Base-by-base conservation (phyloP, 1,140 invertebrate genomes). In the Eurosta solidaginis region DNA sequence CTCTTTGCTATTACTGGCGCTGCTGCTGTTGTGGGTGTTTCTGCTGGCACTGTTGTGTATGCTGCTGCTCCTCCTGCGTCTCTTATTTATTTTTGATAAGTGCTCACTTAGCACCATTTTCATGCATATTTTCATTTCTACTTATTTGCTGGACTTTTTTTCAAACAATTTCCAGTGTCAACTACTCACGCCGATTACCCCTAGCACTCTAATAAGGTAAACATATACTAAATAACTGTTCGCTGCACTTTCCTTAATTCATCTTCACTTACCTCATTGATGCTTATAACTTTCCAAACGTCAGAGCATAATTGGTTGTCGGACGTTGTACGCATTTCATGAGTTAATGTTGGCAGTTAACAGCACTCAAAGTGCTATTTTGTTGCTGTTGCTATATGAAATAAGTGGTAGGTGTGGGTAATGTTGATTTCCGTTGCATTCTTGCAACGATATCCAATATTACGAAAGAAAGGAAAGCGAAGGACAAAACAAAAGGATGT, bases 141-240 rank as follows among this genome's bases (percentile, higher is more conserved):
- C n/a, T n/a, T n/a, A 68, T 68, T 68, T 40, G 33, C 59, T 20
- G 33, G n/a, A 22, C 29, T 68, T 40, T 68, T n/a, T n/a, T 68
- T 20, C n/a, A 36, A 68, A 68, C 27, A 68, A 68, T 68, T 42
- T 68, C n/a, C 59, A 40, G 33, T 68, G 59, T 33, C 59, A 68
- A 68, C 59, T 68, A 40, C 59, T 68, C 22, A 68, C 33, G 59
- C 59, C 59, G 33, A 68, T 68, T 68, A 68, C 59, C 59, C 14
- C 17, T 33, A 42, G n/a, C n/a, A 40, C 36, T 68, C 33, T 29
- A 40, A 17, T n/a, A 68, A 68, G 40, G 50, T 54, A 54, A 25
- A 25, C 20, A 40, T 68, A n/a, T n/a, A n/a, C n/a, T n/a, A n/a
- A n/a, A n/a, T n/a, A n/a, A n/a, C n/a, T n/a, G n/a, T 68, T 10